phyloP scores from a whole-genome alignment of 2,113 vertebrate species.

The Henicopernis longicauda region DNA sequence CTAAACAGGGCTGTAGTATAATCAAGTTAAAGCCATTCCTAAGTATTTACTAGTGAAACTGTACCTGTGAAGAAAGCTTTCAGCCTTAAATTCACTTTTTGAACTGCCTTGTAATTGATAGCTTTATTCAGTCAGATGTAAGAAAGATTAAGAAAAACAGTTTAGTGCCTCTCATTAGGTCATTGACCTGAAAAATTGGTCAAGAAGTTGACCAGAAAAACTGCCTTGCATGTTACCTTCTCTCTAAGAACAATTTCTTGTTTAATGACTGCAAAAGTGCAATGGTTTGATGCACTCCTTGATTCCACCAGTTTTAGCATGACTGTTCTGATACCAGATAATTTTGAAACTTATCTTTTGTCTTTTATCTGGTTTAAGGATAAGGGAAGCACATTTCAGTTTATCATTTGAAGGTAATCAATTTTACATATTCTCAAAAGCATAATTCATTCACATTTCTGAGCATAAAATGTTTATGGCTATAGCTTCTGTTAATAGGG shows the following conservation, averaged over 20 bases:
- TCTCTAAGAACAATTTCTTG: background rate
- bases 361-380: background rate
- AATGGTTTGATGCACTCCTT: background rate
- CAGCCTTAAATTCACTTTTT: background rate
- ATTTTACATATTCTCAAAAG: background rate
- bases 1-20: background rate
- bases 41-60: background rate
- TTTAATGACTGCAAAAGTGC: background rate
- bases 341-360: background rate
- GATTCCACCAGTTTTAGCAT: background rate
- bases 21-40: background rate
- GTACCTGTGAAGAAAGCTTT: background rate
- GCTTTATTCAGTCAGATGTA: background rate
- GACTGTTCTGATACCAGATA: background rate
- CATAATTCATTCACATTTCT: background rate
- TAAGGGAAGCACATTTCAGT: background rate
- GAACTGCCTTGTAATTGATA: background rate
- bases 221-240: background rate
- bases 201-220: background rate
- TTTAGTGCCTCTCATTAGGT: background rate
- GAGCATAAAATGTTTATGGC: background rate
- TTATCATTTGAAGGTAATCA: background rate
- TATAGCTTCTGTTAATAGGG: background rate
- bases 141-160: background rate
- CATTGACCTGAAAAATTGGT: background rate